Evolutionary conservation across 2,113 vertebrate species (phyloP), one percentile per base, ranked within the genome.

Genomic region (Pygoscelis antarcticus): DNA sequence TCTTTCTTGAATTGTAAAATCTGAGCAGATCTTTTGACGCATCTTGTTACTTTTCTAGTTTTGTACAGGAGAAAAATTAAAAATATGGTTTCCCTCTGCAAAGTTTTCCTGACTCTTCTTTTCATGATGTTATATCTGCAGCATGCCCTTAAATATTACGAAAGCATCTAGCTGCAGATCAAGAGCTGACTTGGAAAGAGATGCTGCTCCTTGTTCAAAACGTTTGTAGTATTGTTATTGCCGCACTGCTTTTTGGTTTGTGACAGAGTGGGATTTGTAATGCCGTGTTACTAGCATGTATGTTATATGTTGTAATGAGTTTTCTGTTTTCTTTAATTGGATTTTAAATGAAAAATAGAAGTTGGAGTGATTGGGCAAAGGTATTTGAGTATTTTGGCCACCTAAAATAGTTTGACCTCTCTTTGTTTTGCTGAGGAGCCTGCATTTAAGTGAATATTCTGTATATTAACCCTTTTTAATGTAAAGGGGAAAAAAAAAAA

Each of bases 221-320:
- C 19, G 7, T 49, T 44, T 60, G 15, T 7, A 8, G 22, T 44
- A 40, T 46, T 2, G 0, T 15, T 49, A 6, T 11, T 44, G 7
- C n/a, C 1, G 0, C 29, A 0, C 25, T 83, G 51, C 12, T 0
- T 44, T 68, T 71, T 51, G 40, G 12, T 58, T 83, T 71, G 69
- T 81, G 46, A 25, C 36, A 17, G 52, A 29, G 34, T 7, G 32
- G 18, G 30, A 5, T 89, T 68, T 49, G 40, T 78, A 65, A 49
- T 18, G 34, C 44, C 72, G 44, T 44, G 36, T 64, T 61, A 10
- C 12, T 7, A 7, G 26, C 0, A 0, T 0, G 1, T 2, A 0
- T 21, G 3, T 62, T 47, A 6, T 29, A 13, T 0, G 5, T 18
- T 42, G 17, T 42, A 36, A 58, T 38, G 52, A 61, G n/a, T 51